Percentiles rank a stretch among this genome's conserved stretches.
These are phyloP conservation scores for Sialia sialis DNA, from an alignment of 2,113 vertebrate genomes.

Conservation along the genomic window DNA sequence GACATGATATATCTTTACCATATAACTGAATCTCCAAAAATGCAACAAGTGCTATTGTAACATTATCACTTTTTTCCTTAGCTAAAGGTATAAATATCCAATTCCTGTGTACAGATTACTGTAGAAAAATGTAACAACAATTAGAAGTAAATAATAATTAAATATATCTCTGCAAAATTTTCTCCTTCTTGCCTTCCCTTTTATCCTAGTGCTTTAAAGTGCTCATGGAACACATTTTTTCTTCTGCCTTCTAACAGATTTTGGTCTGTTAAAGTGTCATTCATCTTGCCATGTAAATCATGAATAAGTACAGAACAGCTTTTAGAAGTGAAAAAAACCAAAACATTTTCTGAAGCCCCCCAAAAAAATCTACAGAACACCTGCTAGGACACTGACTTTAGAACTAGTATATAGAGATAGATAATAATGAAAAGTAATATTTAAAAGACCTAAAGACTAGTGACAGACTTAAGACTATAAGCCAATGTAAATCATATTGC, in stretches of 20 bases:
- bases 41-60: neutral
- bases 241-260: neutral
- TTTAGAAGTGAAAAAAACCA: neutral
- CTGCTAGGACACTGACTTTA: neutral
- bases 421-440: neutral
- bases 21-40: neutral
- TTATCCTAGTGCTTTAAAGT: neutral
- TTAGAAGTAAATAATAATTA: conserved; percentile 4
- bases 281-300: neutral
- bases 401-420: neutral
- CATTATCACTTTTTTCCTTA: neutral
- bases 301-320: neutral
- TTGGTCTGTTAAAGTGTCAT: neutral
- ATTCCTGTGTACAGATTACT: neutral
- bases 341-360: neutral
- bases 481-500: neutral
- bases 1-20: neutral
- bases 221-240: neutral
- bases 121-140: neutral
- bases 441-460: neutral
- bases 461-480: neutral
- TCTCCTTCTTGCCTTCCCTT: neutral
- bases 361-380: neutral
- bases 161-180: neutral
- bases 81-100: neutral